Percentiles rank a stretch among this genome's conserved stretches.
These are phyloP conservation scores for Himalopsyche kuldschensis DNA, from an alignment of 2,888 invertebrate genomes.

Conservation along the genomic window DNA sequence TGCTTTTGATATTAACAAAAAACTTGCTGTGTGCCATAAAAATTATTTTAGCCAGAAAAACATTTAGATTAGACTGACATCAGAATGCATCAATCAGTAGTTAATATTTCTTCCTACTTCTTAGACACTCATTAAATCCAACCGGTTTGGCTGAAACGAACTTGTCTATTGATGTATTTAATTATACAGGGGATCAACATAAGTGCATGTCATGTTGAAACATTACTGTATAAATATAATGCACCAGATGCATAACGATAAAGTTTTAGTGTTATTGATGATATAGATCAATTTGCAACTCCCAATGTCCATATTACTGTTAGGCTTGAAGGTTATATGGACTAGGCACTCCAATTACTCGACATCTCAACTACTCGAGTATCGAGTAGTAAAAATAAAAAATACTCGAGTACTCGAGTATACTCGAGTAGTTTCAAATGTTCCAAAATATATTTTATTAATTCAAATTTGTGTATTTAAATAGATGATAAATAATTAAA, in stretches of 20 bases:
- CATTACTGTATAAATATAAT: not conserved
- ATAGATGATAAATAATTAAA: too few species aligned
- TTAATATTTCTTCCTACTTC: not conserved
- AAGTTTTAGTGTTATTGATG: not conserved
- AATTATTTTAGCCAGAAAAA: too few species aligned
- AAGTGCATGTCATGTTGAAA: not conserved
- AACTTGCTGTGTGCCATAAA: too few species aligned
- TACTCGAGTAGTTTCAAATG: too few species aligned
- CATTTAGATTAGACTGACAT: not conserved
- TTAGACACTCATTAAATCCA: not conserved
- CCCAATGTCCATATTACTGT: not conserved
- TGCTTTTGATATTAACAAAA: too few species aligned
- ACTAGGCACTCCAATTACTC: too few species aligned
- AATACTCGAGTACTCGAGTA: too few species aligned
- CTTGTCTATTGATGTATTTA: not conserved
- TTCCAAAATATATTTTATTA: too few species aligned
- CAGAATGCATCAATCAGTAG: not conserved
- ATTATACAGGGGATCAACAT: not conserved
- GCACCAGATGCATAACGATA: not conserved
- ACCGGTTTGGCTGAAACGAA: not conserved
- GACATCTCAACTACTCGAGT: too few species aligned
- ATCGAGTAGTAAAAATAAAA: too few species aligned
- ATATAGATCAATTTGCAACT: not conserved
- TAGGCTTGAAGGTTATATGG: not conserved
- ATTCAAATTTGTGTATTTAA: too few species aligned